Conservation (phyloP, 2,797 vertebrate genomes). For the Chiropotes sagulatus region DNA sequence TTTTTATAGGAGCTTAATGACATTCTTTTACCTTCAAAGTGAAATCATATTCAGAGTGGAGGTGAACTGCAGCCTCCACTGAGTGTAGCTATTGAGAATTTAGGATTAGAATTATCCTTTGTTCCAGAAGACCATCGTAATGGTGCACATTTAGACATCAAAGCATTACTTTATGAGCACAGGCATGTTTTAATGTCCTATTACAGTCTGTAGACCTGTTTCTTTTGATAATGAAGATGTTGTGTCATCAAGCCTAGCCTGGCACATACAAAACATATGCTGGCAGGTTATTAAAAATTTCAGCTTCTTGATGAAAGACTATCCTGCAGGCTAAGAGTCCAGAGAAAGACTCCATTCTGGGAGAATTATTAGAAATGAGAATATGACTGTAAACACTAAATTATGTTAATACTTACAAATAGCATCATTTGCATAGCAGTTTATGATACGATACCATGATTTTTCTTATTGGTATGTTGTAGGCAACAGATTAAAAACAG, state of each 20-base stretch:
- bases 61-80: conserved; percentile 52
- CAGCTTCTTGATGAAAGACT: conserved; percentile 90
- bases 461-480: conserved; percentile 81
- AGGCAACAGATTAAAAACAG: conserved; percentile 85
- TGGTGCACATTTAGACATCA: conserved; percentile 81
- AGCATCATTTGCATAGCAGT: conserved; percentile 89
- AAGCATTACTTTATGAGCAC: conserved; percentile 85
- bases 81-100: conserved; percentile 69
- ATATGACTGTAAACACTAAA: conserved; percentile 90
- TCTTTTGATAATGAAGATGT: conserved; percentile 88
- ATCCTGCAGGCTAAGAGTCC: conserved; percentile 89
- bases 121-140: conserved; percentile 77
- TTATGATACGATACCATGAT: conserved; percentile 82
- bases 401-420: conserved; percentile 91
- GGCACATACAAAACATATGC: conserved; percentile 84
- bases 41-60: conserved; percentile 2
- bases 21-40: conserved; percentile 67
- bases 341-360: conserved; percentile 86
- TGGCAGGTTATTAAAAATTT: conserved; percentile 91
- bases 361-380: conserved; percentile 89
- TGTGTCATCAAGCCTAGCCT: conserved; percentile 83
- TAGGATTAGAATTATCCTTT: conserved; percentile 81
- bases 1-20: background rate
- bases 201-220: conserved; percentile 84
- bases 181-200: conserved; percentile 87